Percentiles rank a stretch among this genome's conserved stretches.
Evolutionary conservation across 1,140 invertebrate species (phyloP).

Genomic region (Drosophila paulistorum): DNA sequence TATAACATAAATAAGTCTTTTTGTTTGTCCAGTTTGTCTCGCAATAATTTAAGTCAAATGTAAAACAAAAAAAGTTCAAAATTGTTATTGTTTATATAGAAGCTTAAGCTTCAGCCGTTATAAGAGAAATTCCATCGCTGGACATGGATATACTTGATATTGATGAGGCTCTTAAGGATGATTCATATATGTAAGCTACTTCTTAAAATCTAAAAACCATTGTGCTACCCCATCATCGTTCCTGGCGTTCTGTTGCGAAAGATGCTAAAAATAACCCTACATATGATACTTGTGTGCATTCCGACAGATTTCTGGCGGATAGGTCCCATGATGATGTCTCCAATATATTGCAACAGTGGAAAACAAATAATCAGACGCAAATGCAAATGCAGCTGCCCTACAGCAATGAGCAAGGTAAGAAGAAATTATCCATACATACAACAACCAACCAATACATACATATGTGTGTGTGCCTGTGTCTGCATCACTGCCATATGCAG

Average conservation of each 20-base stretch:
- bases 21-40: slow-evolving; percentile 24
- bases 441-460: not conserved
- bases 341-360: slow-evolving; percentile 81
- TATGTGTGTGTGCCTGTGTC: not conserved
- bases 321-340: slow-evolving; percentile 80
- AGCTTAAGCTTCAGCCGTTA: slow-evolving; percentile 13
- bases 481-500: not conserved
- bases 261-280: slow-evolving; percentile 52
- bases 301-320: slow-evolving; percentile 75
- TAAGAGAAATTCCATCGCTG: slow-evolving; percentile 36
- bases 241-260: slow-evolving; percentile 15
- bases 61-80: not conserved
- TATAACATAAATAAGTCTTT: slow-evolving; percentile 36
- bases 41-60: slow-evolving; percentile 45
- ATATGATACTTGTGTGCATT: slow-evolving; percentile 36
- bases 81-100: slow-evolving; percentile 27
- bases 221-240: slow-evolving; percentile 23
- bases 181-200: slow-evolving; percentile 80
- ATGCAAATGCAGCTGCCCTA: slow-evolving; percentile 53
- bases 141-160: slow-evolving; percentile 82
- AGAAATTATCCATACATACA: slow-evolving; percentile 41
- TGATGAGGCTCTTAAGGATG: slow-evolving; percentile 81
- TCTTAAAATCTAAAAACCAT: not conserved
- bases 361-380: slow-evolving; percentile 73
- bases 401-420: slow-evolving; percentile 66